Conservation (phyloP, 2,888 invertebrate genomes). For the Drosophila rubida region DNA sequence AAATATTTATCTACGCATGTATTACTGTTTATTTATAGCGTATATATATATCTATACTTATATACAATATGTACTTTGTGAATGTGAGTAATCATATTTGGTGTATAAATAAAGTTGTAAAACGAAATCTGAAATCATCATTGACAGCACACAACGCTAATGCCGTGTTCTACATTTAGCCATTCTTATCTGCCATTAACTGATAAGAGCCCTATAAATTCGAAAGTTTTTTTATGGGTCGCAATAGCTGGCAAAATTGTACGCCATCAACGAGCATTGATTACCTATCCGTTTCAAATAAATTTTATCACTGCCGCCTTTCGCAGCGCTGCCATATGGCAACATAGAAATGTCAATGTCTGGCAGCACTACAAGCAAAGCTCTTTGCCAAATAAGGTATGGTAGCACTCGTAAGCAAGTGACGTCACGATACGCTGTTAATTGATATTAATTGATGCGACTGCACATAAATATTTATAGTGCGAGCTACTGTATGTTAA, state of each 20-base stretch:
- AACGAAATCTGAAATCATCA: conserved; percentile 32
- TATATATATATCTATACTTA: conserved; percentile 14
- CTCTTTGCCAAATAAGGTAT: background rate
- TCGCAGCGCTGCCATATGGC: conserved; percentile 10
- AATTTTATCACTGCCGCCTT: conserved; percentile 11
- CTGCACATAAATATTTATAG: background rate
- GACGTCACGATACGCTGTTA: background rate
- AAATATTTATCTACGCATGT: conserved; percentile 49
- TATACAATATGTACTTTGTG: conserved; percentile 22
- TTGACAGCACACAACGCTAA: conserved; percentile 2
- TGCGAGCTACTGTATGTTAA: background rate
- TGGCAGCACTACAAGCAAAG: conserved; percentile 19
- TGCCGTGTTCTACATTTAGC: conserved; percentile 26
- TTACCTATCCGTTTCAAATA: conserved; percentile 27
- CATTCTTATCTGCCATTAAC: conserved; percentile 16
- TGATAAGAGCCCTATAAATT: conserved; percentile 25
- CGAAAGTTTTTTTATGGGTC: conserved; percentile 8
- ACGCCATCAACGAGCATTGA: background rate
- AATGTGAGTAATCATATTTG: conserved; percentile 48
- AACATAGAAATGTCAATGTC: background rate
- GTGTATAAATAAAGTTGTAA: conserved; percentile 62
- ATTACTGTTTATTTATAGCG: conserved; percentile 52
- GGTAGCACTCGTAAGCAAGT: background rate
- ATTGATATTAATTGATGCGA: background rate
- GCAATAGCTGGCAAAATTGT: conserved; percentile 7